Evolutionary conservation across 2,113 vertebrate species (phyloP).

Genomic region (Rafetus swinhoei): DNA sequence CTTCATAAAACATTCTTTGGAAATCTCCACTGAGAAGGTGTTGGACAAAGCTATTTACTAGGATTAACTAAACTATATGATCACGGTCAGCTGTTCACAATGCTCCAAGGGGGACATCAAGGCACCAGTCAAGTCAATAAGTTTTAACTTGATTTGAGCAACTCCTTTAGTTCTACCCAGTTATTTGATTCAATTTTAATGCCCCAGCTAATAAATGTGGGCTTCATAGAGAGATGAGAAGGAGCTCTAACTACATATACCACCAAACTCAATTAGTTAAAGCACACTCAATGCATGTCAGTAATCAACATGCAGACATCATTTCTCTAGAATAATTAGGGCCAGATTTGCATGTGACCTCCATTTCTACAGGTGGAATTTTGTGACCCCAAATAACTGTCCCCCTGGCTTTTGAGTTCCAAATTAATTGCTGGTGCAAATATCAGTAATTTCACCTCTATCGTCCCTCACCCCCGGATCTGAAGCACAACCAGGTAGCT

Average conservation of each 20-base stretch:
- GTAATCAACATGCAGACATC: constrained; percentile 2
- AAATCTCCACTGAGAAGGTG: not conserved
- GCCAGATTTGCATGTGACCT: not conserved
- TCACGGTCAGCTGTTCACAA: not conserved
- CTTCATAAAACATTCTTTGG: constrained; percentile 30
- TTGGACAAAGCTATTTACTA: not conserved
- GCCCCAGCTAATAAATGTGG: not conserved
- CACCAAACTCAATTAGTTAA: constrained; percentile 8
- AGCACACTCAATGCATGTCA: not conserved
- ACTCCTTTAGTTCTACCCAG: not conserved
- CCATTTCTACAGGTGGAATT: not conserved
- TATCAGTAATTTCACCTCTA: not conserved
- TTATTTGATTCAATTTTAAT: not conserved
- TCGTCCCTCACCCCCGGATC: not conserved
- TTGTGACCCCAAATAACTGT: not conserved
- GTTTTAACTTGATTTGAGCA: not conserved
- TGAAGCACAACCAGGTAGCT: not conserved
- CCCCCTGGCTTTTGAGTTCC: not conserved
- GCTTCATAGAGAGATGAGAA: not conserved
- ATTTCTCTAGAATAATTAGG: not conserved
- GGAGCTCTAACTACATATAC: not conserved
- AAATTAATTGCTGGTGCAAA: not conserved
- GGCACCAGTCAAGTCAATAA: not conserved
- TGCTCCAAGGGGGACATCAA: not conserved
- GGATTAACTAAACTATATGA: not conserved